These are phyloP conservation scores for Valencia hispanica DNA, from an alignment of 2,797 vertebrate genomes.

Conservation along the genomic window DNA sequence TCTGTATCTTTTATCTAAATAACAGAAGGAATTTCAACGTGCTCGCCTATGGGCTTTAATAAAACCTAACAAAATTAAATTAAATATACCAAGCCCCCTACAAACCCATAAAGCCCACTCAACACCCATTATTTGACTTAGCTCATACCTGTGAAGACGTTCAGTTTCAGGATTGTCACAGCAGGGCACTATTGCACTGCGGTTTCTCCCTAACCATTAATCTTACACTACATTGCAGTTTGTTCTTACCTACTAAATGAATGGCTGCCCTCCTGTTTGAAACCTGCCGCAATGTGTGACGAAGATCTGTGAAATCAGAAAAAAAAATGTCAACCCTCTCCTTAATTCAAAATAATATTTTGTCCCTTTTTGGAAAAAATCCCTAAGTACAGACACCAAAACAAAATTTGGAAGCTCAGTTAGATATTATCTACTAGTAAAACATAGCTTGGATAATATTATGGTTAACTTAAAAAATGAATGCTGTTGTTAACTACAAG, in stretches of 20 bases:
- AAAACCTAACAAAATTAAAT: no score
- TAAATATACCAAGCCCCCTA: no score
- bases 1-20: not conserved
- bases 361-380: not conserved
- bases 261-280: slow-evolving; percentile 72
- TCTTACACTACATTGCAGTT: not conserved
- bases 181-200: no score
- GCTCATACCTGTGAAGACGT: no score
- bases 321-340: not conserved
- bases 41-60: not conserved
- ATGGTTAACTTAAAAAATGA: not conserved
- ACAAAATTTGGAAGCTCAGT: not conserved
- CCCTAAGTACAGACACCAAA: not conserved
- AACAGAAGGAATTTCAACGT: not conserved
- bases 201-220: no score
- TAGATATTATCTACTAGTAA: not conserved
- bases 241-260: slow-evolving; percentile 77
- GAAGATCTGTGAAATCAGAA: slow-evolving; percentile 58
- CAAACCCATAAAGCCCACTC: no score
- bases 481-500: not conserved
- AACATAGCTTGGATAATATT: not conserved
- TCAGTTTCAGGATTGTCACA: no score
- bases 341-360: not conserved
- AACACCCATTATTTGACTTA: no score
- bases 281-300: slow-evolving; percentile 65